Evolutionary conservation across 2,113 vertebrate genomes (phyloP), one percentile per base, ranked within the genome.

Genomic region (Bufo gargarizans): DNA sequence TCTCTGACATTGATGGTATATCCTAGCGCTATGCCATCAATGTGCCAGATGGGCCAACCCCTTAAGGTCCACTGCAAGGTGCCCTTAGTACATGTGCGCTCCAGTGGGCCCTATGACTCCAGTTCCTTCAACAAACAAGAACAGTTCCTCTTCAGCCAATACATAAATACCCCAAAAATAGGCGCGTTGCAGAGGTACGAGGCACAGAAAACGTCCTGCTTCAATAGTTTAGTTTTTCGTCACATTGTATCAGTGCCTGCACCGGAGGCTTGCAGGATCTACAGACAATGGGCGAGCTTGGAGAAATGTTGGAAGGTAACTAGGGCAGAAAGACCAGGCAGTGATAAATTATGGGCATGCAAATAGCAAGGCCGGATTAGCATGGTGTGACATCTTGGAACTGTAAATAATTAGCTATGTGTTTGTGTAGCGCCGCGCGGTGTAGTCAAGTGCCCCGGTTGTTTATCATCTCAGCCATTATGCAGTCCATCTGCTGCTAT

Each of bases 391-490:
- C 56, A 76, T 61, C 50, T 8, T 9, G 49, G 74, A 12, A 33
- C 72, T 63, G 59, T 86, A 86, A 86, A 86, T 86, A 63, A 86
- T 86, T 77, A 86, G 74, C 72, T 65, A 65, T 16, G 59, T 86
- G 84, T 85, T 85, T 85, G 84, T 85, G 53, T 74, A 72, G 49
- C 13, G 49, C 19, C 14, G 45, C 83, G 43, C 50, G 7, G 49
- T 13, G 22, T 1, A 58, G 69, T 74, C 83, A 74, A 58, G 53
- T 74, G 49, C n/a, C 43, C 50, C 22, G 43, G 49, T 67, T 71
- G 63, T 72, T 85, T 85, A 74, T 76, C 22, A 76, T 61, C 8
- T 76, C 71, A n/a, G 47, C 53, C 84, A 85, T 59, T 20, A 85
- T 43, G 43, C 69, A 14, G n/a, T 59, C 84, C 82, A 84, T 84